phyloP scores from a whole-genome alignment of 1,140 invertebrate species.

The Conopomorpha cramerella region DNA sequence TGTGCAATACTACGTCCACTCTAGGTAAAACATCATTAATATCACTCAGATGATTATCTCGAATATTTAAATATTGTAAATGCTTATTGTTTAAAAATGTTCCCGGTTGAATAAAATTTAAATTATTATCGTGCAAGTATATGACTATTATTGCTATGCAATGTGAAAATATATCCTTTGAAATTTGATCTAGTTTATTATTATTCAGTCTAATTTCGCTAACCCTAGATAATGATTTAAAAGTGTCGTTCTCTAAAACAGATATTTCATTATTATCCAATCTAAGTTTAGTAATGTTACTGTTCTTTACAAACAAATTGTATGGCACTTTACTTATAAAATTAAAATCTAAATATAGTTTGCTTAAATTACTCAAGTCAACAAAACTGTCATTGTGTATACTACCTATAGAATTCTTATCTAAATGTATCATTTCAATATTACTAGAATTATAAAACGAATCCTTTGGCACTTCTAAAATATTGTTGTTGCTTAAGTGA shows the following conservation, averaged over 20 bases:
- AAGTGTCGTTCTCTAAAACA: constrained; percentile 37
- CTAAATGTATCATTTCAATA: constrained; percentile 41
- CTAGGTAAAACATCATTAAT: constrained; percentile 38
- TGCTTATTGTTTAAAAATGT: constrained; percentile 28
- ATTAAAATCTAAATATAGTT: constrained; percentile 47
- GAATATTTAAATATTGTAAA: constrained; percentile 35
- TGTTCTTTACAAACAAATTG: constrained; percentile 46
- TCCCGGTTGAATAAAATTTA: constrained; percentile 34
- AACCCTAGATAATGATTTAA: constrained; percentile 24
- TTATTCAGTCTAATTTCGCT: constrained; percentile 37
- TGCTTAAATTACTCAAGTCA: constrained; percentile 41
- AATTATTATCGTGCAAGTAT: constrained; percentile 43
- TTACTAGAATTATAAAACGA: constrained; percentile 79
- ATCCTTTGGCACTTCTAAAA: constrained; percentile 81
- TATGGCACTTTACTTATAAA: constrained; percentile 55
- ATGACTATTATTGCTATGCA: constrained; percentile 31
- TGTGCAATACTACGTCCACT: constrained; percentile 26
- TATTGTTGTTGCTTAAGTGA: constrained; percentile 88
- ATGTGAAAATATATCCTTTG: constrained; percentile 30
- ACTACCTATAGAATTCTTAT: constrained; percentile 48
- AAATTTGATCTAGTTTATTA: constrained; percentile 35
- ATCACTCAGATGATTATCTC: constrained; percentile 36
- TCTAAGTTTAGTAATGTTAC: constrained; percentile 38
- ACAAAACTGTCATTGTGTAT: constrained; percentile 54
- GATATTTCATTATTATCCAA: constrained; percentile 54